Evolutionary conservation across 2,888 invertebrate genomes (phyloP).

Genomic region (Drosophila suboccidentalis): DNA sequence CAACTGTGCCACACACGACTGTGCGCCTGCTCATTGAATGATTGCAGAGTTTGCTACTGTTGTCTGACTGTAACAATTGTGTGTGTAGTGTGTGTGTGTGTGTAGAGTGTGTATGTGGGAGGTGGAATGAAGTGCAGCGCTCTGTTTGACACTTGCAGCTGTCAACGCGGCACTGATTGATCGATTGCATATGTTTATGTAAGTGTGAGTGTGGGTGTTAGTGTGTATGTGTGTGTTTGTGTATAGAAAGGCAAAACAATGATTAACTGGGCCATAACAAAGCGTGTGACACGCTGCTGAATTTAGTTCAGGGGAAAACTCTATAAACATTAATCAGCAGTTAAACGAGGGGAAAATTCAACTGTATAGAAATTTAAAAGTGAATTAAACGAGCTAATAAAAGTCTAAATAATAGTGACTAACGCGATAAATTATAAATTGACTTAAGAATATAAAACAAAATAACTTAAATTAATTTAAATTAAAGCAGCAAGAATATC

Average conservation of each 20-base stretch:
- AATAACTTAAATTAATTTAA: no score
- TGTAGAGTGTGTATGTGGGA: conserved; percentile 14
- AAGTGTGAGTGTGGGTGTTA: conserved; percentile 2
- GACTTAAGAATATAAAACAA: no score
- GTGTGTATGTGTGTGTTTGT: conserved; percentile 12
- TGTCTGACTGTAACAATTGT: conserved; percentile 26
- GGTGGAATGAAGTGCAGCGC: conserved; percentile 66
- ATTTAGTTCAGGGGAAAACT: conserved; percentile 2
- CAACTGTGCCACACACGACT: conserved; percentile 68
- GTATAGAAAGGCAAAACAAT: conserved; percentile 25
- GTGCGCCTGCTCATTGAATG: conserved; percentile 31
- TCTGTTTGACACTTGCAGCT: conserved; percentile 79
- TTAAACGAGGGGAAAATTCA: not conserved
- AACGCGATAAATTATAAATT: no score
- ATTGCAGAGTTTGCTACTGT: conserved; percentile 36
- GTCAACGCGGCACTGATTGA: conserved; percentile 71
- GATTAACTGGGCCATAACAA: conserved; percentile 53
- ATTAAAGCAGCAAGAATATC: no score
- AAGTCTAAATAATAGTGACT: not conserved
- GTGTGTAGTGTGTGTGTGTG: conserved; percentile 14
- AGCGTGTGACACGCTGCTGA: not conserved
- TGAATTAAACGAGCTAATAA: not conserved
- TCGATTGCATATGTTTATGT: conserved; percentile 51
- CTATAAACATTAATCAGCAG: conserved; percentile 23
- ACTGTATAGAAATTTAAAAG: not conserved